A percentile compares a stretch with the other conserved stretches of the same genome.
phyloP scores from a whole-genome alignment of 2,797 vertebrate genomes.

The Hydrocynus forskahlii region DNA sequence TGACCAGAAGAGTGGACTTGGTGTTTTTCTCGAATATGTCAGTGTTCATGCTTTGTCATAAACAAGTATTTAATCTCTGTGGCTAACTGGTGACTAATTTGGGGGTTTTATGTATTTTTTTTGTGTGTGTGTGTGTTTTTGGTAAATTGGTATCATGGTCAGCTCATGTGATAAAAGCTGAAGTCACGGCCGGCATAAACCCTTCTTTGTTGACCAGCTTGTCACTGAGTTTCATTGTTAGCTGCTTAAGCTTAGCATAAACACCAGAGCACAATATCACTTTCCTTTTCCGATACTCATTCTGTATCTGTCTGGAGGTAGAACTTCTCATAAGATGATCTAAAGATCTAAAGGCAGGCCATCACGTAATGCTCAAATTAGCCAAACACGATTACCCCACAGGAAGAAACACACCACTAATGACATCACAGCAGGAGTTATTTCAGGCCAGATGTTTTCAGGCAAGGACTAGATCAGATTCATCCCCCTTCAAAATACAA shows the following conservation, averaged over 20 bases:
- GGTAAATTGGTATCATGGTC: background rate
- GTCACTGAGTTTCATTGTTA: conserved; percentile 3
- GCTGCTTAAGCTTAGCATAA: background rate
- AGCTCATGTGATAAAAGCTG: conserved; percentile 9
- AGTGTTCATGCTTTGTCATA: background rate
- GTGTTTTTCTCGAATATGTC: background rate
- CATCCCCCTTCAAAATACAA: no score
- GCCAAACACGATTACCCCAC: no score
- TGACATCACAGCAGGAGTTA: no score
- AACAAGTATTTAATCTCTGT: background rate
- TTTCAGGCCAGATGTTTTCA: no score
- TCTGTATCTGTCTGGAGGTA: no score
- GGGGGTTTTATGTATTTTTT: background rate
- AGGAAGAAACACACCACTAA: no score
- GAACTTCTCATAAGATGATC: no score
- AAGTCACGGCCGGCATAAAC: conserved; percentile 22
- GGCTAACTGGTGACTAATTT: conserved; percentile 18
- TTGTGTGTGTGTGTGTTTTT: background rate
- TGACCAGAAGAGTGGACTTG: background rate
- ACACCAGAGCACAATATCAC: background rate
- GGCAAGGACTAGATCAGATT: no score
- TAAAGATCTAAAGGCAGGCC: no score
- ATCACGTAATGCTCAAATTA: no score
- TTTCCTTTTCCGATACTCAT: no score
- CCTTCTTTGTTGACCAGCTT: conserved; percentile 7